Conservation (phyloP, 2,888 invertebrate species). For the Philereme vetulata region DNA sequence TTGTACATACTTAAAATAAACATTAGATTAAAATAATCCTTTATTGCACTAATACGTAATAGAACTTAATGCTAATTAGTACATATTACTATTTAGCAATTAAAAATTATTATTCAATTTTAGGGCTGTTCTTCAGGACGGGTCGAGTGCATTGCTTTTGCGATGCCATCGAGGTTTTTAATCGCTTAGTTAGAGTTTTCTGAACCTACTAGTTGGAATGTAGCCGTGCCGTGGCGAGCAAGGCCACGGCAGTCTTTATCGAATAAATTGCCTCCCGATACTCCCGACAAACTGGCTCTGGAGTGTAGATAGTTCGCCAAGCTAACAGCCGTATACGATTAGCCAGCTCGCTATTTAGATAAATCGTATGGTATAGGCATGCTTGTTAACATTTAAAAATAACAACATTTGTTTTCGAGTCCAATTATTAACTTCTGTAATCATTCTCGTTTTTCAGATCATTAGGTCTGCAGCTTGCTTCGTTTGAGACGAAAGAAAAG, state of each 20-base stretch:
- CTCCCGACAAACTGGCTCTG: constrained; percentile 60
- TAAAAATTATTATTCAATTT: constrained; percentile 27
- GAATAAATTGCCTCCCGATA: constrained; percentile 74
- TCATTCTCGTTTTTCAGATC: constrained; percentile 80
- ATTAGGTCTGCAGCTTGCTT: constrained; percentile 91
- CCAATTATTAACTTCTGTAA: constrained; percentile 24
- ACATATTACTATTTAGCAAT: no score
- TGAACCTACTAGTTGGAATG: constrained; percentile 71
- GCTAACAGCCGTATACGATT: constrained; percentile 71
- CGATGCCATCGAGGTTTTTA: constrained; percentile 56
- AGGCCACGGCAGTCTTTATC: constrained; percentile 72
- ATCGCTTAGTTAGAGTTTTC: constrained; percentile 60
- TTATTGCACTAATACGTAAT: no score
- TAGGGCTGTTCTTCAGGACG: constrained; percentile 14
- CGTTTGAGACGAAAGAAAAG: constrained; percentile 94
- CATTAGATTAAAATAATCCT: no score
- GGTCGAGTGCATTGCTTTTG: constrained; percentile 26
- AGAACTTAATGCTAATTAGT: no score
- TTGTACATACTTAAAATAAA: no score
- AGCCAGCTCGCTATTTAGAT: constrained; percentile 64
- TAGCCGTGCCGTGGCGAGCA: constrained; percentile 54
- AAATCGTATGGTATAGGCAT: constrained; percentile 44
- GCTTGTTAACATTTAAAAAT: constrained; percentile 30
- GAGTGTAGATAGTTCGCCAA: constrained; percentile 52
- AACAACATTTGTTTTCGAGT: constrained; percentile 18